phyloP scores from a whole-genome alignment of 1,140 invertebrate species.

The Papilio dardanus region DNA sequence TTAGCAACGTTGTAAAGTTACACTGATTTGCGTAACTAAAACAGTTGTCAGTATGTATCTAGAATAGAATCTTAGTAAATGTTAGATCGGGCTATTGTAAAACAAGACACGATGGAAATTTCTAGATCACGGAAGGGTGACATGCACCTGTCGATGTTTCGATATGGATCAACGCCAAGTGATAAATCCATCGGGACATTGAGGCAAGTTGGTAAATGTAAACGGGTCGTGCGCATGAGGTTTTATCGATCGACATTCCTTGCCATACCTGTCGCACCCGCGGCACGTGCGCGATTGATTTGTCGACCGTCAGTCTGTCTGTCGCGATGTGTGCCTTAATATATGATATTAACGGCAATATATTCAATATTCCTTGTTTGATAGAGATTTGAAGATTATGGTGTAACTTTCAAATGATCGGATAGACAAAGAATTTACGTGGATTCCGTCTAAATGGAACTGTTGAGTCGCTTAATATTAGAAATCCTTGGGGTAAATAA shows the following conservation, averaged over 20 bases:
- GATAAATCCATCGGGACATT: conserved; percentile 33
- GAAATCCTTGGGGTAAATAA: too few relatives aligned
- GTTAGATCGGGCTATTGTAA: conserved; percentile 3
- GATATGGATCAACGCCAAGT: conserved; percentile 37
- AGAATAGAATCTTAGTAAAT: not conserved
- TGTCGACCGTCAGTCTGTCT: conserved; percentile 57
- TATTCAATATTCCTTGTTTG: too few relatives aligned
- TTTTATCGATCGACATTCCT: conserved; percentile 58
- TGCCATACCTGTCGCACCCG: conserved; percentile 52
- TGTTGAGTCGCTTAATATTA: too few relatives aligned
- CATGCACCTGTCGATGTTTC: conserved; percentile 28
- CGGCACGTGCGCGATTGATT: conserved; percentile 66
- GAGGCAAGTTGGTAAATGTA: conserved; percentile 32
- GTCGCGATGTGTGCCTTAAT: conserved; percentile 36
- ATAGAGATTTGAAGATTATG: conserved; percentile 1
- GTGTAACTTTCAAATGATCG: too few relatives aligned
- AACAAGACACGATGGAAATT: conserved; percentile 31
- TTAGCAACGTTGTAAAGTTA: not conserved
- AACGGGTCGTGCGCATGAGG: conserved; percentile 32
- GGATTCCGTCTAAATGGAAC: too few relatives aligned
- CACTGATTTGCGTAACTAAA: not conserved
- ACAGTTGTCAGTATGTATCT: conserved; percentile 10
- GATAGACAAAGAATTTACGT: too few relatives aligned
- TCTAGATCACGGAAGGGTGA: conserved; percentile 36
- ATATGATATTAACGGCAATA: conserved; percentile 33